Percentiles rank a stretch among this genome's conserved stretches.
Conservation (phyloP, 1,140 invertebrate genomes). For the Apis mellifera region DNA sequence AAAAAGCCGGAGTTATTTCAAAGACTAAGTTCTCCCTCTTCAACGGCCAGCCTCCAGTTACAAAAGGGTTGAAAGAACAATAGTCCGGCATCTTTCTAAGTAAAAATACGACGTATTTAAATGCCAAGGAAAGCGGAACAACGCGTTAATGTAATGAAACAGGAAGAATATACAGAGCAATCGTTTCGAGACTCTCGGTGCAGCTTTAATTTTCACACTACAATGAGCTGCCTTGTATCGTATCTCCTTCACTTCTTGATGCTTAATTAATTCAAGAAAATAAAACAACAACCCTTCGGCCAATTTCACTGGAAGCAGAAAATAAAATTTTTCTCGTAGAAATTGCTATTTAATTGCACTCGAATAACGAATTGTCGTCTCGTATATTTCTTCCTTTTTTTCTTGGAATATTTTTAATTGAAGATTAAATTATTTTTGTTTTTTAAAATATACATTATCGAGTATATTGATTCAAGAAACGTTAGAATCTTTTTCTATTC, state of each 20-base stretch:
- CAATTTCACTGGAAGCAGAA: background rate
- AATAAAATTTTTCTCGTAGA: background rate
- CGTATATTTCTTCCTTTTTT: background rate
- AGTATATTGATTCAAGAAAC: no score
- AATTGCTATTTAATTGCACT: background rate
- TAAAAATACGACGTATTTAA: conserved; percentile 14
- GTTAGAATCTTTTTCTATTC: no score
- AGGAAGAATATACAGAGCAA: background rate
- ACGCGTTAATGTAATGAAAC: conserved; percentile 26
- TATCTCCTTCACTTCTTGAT: conserved; percentile 21
- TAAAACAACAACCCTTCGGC: background rate
- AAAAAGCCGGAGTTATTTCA: background rate
- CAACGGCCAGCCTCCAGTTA: background rate
- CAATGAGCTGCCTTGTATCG: background rate
- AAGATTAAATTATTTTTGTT: background rate
- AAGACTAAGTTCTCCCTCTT: background rate
- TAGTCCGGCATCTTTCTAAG: background rate
- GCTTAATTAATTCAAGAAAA: conserved; percentile 17
- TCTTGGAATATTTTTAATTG: background rate
- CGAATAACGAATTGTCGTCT: background rate
- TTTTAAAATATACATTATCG: background rate
- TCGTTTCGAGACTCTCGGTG: conserved; percentile 21
- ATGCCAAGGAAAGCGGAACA: background rate
- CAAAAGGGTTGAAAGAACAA: conserved; percentile 13
- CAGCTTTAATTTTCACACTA: conserved; percentile 22